A percentile compares a stretch with the other conserved stretches of the same genome.
phyloP scores from a whole-genome alignment of 2,113 vertebrate species.

The Paradisaea rubra region DNA sequence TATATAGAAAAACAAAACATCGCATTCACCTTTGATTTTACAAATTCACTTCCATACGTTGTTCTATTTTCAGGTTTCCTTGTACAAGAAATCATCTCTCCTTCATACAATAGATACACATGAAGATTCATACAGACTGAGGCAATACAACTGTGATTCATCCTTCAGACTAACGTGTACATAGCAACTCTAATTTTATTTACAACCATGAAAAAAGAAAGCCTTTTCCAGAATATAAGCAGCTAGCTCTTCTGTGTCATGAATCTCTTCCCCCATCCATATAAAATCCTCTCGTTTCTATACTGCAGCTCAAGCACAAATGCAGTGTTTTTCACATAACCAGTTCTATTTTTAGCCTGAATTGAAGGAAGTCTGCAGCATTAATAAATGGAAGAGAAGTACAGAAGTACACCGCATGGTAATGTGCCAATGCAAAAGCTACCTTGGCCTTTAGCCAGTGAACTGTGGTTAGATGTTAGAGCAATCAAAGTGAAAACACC shows the following conservation, averaged over 20 bases:
- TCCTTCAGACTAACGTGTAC: background rate
- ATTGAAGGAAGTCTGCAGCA: constrained; percentile 84
- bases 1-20: background rate
- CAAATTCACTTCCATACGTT: background rate
- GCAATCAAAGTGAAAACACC: constrained; percentile 63
- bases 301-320: constrained; percentile 71
- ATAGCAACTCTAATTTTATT: constrained; percentile 51
- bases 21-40: background rate
- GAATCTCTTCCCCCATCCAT: background rate
- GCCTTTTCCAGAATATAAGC: constrained; percentile 35
- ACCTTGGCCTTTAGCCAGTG: constrained; percentile 76
- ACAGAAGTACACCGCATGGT: constrained; percentile 61
- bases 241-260: constrained; percentile 26
- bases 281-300: constrained; percentile 53
- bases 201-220: constrained; percentile 47
- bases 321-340: constrained; percentile 81
- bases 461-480: constrained; percentile 71
- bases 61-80: background rate
- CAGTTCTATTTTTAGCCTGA: constrained; percentile 88
- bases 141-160: background rate
- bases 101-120: background rate
- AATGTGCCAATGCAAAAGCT: constrained; percentile 68
- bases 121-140: background rate
- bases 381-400: constrained; percentile 77
- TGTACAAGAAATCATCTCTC: background rate